These are phyloP conservation scores for Ypsolopha scabrella DNA, from an alignment of 2,888 invertebrate genomes.

Conservation along the genomic window DNA sequence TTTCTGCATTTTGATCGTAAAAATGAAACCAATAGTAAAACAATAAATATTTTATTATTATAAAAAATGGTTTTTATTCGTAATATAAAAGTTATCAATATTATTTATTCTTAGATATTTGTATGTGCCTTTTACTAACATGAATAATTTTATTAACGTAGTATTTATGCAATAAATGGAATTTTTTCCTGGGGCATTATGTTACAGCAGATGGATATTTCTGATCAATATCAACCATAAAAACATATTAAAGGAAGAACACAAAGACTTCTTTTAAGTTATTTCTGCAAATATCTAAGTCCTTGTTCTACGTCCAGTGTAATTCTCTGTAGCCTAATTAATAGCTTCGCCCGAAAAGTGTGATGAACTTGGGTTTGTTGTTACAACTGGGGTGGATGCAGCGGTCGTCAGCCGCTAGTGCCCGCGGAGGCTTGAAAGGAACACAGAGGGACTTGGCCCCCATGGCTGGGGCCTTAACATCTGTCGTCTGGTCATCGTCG, in stretches of 20 bases:
- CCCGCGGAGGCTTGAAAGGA: conserved; percentile 88
- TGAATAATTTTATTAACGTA: too few species aligned
- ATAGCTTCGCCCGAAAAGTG: conserved; percentile 97
- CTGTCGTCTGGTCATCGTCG: conserved; percentile 70
- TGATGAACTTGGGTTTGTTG: conserved; percentile 84
- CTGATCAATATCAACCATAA: too few species aligned
- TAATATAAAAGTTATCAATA: neutral
- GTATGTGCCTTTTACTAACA: too few species aligned
- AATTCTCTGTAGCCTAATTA: conserved; percentile 20
- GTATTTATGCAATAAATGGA: too few species aligned
- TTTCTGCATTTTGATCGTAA: neutral
- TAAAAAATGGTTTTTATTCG: neutral
- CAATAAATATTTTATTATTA: conserved; percentile 19
- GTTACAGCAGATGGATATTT: too few species aligned
- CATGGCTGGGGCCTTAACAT: conserved; percentile 92
- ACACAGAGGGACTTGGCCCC: conserved; percentile 99
- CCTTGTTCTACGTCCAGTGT: too few species aligned
- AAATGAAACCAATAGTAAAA: conserved; percentile 9
- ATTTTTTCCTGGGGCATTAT: too few species aligned
- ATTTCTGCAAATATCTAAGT: too few species aligned
- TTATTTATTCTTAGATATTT: too few species aligned
- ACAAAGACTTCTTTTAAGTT: too few species aligned
- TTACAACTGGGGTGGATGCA: conserved; percentile 92
- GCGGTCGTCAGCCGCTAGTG: conserved; percentile 71
- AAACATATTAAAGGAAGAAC: too few species aligned